Evolutionary conservation across 2,888 invertebrate genomes (phyloP).

Genomic region (Acleris cristana): DNA sequence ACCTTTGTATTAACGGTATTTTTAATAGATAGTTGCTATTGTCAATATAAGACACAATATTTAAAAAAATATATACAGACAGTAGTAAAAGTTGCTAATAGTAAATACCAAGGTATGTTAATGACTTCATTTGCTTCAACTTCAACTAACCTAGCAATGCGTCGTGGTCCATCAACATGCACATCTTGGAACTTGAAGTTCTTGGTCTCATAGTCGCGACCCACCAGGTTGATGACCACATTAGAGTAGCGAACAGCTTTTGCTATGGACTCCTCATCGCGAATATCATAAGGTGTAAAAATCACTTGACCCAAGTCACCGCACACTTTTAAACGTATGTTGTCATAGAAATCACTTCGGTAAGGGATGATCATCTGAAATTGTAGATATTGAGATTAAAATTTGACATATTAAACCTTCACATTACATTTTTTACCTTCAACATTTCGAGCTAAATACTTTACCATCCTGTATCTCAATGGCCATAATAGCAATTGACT

Average conservation of each 20-base stretch:
- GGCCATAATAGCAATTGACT: no score
- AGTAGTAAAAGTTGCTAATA: no score
- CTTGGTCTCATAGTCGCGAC: constrained; percentile 95
- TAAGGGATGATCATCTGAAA: constrained; percentile 95
- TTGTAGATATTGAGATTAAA: constrained; percentile 18
- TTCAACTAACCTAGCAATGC: constrained; percentile 87
- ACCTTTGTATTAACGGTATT: no score
- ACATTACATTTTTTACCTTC: neutral
- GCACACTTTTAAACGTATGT: constrained; percentile 89
- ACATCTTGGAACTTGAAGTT: constrained; percentile 95
- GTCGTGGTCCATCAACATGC: constrained; percentile 92
- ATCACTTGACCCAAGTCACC: constrained; percentile 98
- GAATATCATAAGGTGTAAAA: constrained; percentile 92
- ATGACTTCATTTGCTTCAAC: no score
- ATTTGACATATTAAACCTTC: neutral
- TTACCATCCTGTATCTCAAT: no score
- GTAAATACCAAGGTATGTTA: no score
- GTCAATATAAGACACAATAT: no score
- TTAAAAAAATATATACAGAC: no score
- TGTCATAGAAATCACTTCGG: constrained; percentile 92
- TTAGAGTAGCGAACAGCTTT: constrained; percentile 96
- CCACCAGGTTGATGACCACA: constrained; percentile 97
- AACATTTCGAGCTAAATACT: no score
- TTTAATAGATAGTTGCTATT: no score
- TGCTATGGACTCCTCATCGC: constrained; percentile 93